phyloP scores from a whole-genome alignment of 1,140 invertebrate species.

The Drosophila parabipectinata region DNA sequence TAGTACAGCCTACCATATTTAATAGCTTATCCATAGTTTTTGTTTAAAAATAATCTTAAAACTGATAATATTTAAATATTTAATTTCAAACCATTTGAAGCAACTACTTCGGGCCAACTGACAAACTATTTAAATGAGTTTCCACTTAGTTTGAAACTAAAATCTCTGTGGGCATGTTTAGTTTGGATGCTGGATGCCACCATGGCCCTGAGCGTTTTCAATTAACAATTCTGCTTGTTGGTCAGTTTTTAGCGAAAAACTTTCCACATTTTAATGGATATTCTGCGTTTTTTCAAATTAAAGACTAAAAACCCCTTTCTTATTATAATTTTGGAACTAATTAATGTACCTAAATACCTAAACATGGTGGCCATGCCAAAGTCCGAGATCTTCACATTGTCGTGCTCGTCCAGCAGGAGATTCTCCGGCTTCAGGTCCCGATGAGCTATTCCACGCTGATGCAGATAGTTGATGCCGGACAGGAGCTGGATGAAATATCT shows the following conservation, averaged over 20 bases:
- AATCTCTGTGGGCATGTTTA: constrained; percentile 15
- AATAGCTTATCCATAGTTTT: too few species aligned
- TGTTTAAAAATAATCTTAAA: background rate
- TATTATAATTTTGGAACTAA: constrained; percentile 4
- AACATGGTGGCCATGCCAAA: constrained; percentile 98
- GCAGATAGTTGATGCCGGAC: constrained; percentile 93
- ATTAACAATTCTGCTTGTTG: constrained; percentile 46
- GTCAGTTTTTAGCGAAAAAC: constrained; percentile 23
- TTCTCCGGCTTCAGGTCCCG: constrained; percentile 98
- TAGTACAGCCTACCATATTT: too few species aligned
- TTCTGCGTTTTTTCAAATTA: constrained; percentile 8
- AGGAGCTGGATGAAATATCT: constrained; percentile 95
- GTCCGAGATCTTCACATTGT: constrained; percentile 97
- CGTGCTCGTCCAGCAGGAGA: constrained; percentile 93
- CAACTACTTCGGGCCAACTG: background rate
- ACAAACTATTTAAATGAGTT: constrained; percentile 25
- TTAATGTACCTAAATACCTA: constrained; percentile 85
- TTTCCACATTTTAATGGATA: constrained; percentile 37
- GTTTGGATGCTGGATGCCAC: constrained; percentile 4
- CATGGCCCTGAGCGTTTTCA: constrained; percentile 16
- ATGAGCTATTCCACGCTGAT: constrained; percentile 92
- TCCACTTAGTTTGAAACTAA: constrained; percentile 16
- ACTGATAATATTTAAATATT: background rate
- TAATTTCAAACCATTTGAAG: background rate
- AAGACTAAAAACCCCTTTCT: background rate